A percentile compares a stretch with the other conserved stretches of the same genome.
Conservation (phyloP, 2,888 invertebrate genomes). For the Anthrax anthrax region DNA sequence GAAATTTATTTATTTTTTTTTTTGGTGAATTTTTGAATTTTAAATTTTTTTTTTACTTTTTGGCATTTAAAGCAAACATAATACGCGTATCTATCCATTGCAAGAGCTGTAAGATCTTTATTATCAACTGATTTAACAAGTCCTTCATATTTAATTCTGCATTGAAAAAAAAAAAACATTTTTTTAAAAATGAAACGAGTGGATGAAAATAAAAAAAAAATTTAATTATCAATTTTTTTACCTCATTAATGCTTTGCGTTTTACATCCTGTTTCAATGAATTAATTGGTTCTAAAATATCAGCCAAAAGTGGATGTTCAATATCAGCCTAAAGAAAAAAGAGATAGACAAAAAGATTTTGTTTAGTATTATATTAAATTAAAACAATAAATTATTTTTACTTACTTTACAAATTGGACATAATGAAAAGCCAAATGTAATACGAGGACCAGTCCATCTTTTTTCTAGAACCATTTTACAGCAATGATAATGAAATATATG, state of each 20-base stretch:
- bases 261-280: constrained; percentile 75
- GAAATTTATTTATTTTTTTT: too few relatives aligned
- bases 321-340: constrained; percentile 39
- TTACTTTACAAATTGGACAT: constrained; percentile 92
- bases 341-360: background rate
- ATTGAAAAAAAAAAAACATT: background rate
- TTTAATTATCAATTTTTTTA: too few relatives aligned
- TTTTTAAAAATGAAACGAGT: background rate
- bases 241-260: constrained; percentile 86
- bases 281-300: constrained; percentile 69
- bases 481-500: constrained; percentile 95
- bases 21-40: too few relatives aligned
- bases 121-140: constrained; percentile 61
- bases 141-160: constrained; percentile 80
- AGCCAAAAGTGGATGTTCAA: constrained; percentile 65
- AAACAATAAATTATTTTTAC: constrained; percentile 5
- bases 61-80: constrained; percentile 94
- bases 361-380: background rate
- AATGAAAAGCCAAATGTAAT: constrained; percentile 92
- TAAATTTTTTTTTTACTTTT: constrained; percentile 41
- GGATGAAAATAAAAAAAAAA: too few relatives aligned
- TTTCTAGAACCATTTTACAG: constrained; percentile 66
- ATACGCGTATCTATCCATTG: constrained; percentile 96
- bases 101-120: constrained; percentile 72
- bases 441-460: constrained; percentile 87